A percentile compares a stretch with the other conserved stretches of the same genome.
Evolutionary conservation across 2,113 vertebrate species (phyloP).

Genomic region (Arenaria interpres): DNA sequence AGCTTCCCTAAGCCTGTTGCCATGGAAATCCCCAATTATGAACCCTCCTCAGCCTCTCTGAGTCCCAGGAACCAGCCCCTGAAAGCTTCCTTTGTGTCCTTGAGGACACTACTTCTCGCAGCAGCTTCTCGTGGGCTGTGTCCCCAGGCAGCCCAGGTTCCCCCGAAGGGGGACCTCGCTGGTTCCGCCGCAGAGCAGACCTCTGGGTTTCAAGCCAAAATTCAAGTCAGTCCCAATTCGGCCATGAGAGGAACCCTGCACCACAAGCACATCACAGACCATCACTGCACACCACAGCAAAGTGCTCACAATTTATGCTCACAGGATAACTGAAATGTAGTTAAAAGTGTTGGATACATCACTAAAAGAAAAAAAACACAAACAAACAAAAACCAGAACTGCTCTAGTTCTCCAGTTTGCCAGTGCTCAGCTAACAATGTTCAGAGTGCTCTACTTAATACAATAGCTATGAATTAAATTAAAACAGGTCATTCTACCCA

Average conservation of each 20-base stretch:
- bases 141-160: too few species aligned
- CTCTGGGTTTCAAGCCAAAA: background rate
- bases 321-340: background rate
- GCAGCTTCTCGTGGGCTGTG: background rate
- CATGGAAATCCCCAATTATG: background rate
- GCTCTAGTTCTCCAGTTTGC: background rate
- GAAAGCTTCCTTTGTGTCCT: background rate
- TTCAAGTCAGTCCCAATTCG: accelerated
- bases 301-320: background rate
- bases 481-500: background rate
- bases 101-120: background rate
- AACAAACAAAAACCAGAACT: background rate
- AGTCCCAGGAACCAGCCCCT: background rate
- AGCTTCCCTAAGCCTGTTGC: background rate
- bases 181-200: background rate
- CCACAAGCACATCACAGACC: background rate
- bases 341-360: background rate
- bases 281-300: accelerated
- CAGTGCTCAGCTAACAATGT: background rate
- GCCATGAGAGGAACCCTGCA: accelerated
- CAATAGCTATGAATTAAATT: background rate
- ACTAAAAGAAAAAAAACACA: background rate
- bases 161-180: accelerated
- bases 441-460: background rate
- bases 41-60: background rate